A percentile compares a stretch with the other conserved stretches of the same genome.
These are phyloP conservation scores for Stomorhina lunata DNA, from an alignment of 2,888 invertebrate species.

Conservation along the genomic window DNA sequence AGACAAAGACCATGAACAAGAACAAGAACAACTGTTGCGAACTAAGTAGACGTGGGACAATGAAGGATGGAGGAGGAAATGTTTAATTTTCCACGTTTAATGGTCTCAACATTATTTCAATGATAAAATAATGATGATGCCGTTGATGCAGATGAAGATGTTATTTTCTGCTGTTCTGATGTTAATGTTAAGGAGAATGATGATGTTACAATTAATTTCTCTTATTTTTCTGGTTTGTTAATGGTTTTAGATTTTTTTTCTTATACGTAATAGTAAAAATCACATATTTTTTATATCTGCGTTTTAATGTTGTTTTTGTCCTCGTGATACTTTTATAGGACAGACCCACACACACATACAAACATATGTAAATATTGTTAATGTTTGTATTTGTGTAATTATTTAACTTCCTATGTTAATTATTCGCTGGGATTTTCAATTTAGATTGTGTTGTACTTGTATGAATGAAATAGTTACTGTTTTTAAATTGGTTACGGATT, in stretches of 20 bases:
- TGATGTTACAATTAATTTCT: constrained; percentile 7
- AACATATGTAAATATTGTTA: too few species aligned
- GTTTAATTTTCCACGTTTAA: not conserved
- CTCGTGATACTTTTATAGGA: too few species aligned
- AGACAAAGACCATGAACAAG: too few species aligned
- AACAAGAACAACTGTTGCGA: not conserved
- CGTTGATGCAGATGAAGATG: not conserved
- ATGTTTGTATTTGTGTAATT: not conserved
- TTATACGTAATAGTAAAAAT: not conserved
- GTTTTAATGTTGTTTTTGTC: not conserved
- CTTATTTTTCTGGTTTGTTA: constrained; percentile 1
- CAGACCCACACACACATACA: too few species aligned
- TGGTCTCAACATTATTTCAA: constrained; percentile 21
- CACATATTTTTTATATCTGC: constrained; percentile 27
- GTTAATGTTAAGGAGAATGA: not conserved
- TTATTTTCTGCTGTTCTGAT: not conserved
- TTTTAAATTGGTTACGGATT: too few species aligned
- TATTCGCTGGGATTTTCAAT: constrained; percentile 1
- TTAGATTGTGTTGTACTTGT: not conserved
- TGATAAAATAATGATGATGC: constrained; percentile 29
- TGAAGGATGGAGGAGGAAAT: not conserved
- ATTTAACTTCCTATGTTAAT: not conserved
- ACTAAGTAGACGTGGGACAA: not conserved
- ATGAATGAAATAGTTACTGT: not conserved
- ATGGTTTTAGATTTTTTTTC: not conserved